Conservation (phyloP, 2,797 vertebrate genomes). For the Myotis pilosus region DNA sequence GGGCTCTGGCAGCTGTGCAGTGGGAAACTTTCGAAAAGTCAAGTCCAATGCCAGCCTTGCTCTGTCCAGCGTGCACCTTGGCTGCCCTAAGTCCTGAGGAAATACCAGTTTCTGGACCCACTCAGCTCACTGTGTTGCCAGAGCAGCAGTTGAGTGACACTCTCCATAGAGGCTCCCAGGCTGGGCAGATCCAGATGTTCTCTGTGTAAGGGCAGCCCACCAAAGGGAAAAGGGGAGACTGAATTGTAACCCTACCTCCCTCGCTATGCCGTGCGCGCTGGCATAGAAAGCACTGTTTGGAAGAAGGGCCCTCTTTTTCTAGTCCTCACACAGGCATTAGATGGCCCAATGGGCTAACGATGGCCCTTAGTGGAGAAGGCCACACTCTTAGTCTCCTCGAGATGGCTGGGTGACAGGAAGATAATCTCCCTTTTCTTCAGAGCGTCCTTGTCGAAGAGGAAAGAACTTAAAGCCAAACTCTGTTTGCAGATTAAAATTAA, state of each 20-base stretch:
- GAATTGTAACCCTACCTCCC: not conserved
- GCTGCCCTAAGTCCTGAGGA: not conserved
- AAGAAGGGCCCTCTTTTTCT: not conserved
- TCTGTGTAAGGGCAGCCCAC: accelerated
- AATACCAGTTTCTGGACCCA: not conserved
- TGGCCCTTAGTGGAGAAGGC: not conserved
- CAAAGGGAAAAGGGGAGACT: not conserved
- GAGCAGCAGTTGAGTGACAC: not conserved
- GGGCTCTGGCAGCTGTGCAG: not conserved
- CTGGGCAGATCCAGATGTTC: not conserved
- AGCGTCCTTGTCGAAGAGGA: not conserved
- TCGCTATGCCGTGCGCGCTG: not conserved
- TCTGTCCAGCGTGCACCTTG: not conserved
- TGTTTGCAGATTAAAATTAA: not conserved
- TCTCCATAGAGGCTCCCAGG: accelerated
- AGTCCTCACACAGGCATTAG: not conserved
- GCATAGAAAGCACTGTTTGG: no score
- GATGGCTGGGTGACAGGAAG: not conserved
- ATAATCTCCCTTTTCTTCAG: not conserved
- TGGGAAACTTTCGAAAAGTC: not conserved
- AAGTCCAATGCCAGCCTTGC: not conserved
- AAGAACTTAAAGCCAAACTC: not conserved
- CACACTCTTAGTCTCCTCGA: not conserved
- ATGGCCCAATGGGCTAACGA: not conserved
- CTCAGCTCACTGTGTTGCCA: not conserved